Conservation (phyloP, 2,113 vertebrate genomes). For the Gallinago jamesoni region DNA sequence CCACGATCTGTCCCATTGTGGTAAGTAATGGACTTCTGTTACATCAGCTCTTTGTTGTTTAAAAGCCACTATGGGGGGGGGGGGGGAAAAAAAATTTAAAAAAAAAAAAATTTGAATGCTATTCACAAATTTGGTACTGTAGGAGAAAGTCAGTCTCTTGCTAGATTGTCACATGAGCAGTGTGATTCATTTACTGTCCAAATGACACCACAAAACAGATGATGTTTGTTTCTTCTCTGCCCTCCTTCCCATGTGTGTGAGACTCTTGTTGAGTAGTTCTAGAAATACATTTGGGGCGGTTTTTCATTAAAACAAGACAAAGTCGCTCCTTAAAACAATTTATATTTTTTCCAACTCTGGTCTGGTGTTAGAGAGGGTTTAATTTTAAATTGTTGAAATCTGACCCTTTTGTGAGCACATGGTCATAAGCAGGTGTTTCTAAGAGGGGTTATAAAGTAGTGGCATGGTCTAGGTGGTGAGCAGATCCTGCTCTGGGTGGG, state of each 20-base stretch:
- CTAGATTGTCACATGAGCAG: neutral
- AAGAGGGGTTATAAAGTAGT: neutral
- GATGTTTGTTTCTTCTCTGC: neutral
- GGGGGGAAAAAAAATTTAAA: neutral
- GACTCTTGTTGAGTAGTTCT: neutral
- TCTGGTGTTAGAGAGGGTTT: neutral
- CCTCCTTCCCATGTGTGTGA: rapidly evolving
- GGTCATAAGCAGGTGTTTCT: neutral
- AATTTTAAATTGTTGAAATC: neutral
- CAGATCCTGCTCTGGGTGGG: neutral
- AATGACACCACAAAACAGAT: neutral
- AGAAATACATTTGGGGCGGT: neutral
- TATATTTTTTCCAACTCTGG: neutral
- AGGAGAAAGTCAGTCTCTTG: neutral
- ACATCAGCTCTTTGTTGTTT: neutral
- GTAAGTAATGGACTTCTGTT: conserved; percentile 76
- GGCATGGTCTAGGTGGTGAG: neutral
- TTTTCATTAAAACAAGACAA: neutral
- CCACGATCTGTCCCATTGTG: conserved; percentile 96
- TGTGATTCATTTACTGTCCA: neutral
- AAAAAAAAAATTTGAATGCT: neutral
- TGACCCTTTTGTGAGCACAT: neutral
- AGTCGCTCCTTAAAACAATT: neutral
- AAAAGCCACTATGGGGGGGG: neutral
- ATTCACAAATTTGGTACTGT: neutral